A percentile compares a stretch with the other conserved stretches of the same genome.
phyloP scores from a whole-genome alignment of 2,888 invertebrate genomes.

The Pandemis corylana region DNA sequence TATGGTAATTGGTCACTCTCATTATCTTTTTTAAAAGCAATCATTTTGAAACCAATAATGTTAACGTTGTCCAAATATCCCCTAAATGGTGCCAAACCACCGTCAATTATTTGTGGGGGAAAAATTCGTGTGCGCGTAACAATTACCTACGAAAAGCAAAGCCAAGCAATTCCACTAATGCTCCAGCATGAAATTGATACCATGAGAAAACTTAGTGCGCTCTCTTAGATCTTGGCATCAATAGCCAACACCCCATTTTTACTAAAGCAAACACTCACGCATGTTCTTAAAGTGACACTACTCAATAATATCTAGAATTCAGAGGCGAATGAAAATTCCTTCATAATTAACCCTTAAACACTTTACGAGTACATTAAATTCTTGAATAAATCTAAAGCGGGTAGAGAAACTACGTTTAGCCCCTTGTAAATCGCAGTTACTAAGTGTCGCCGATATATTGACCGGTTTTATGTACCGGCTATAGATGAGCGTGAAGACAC shows the following conservation, averaged over 20 bases:
- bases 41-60: no score
- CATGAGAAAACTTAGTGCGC: no score
- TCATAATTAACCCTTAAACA: background rate
- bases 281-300: no score
- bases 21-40: background rate
- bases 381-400: background rate
- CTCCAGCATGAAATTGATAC: no score
- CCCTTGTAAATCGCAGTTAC: slow-evolving; percentile 11
- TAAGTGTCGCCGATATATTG: slow-evolving; percentile 60
- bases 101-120: background rate
- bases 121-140: background rate
- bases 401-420: background rate
- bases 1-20: background rate
- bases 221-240: no score
- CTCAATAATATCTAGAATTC: no score
- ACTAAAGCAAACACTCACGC: no score
- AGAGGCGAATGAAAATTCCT: no score
- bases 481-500: slow-evolving; percentile 67
- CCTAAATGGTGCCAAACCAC: background rate
- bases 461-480: slow-evolving; percentile 73
- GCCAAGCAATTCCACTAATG: background rate
- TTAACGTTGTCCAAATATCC: no score
- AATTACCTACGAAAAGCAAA: background rate
- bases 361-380: background rate
- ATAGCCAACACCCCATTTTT: no score